Evolutionary conservation across 2,888 invertebrate genomes (phyloP).

Genomic region (Listrodromus nycthemerus): DNA sequence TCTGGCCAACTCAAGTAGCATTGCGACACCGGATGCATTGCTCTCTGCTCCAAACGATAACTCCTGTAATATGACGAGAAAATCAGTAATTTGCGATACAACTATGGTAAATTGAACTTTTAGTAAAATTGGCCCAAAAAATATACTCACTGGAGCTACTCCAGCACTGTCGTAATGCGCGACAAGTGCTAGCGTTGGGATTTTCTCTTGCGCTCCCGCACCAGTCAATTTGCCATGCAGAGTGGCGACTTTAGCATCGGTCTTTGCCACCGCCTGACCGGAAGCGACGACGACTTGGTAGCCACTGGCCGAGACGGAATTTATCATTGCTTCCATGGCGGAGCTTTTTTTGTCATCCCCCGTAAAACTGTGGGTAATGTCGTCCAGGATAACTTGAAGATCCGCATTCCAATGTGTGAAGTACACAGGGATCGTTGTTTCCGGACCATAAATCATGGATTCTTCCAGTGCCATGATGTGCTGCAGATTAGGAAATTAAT

Average conservation of each 20-base stretch:
- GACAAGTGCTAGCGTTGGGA: slow-evolving; percentile 95
- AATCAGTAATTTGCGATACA: not conserved
- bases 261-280: slow-evolving; percentile 88
- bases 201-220: slow-evolving; percentile 88
- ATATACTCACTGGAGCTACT: slow-evolving; percentile 92
- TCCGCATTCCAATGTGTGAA: slow-evolving; percentile 92
- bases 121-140: too few species aligned
- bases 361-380: slow-evolving; percentile 89
- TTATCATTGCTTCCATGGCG: slow-evolving; percentile 93
- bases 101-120: too few species aligned
- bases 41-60: slow-evolving; percentile 96
- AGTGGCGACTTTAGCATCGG: slow-evolving; percentile 94
- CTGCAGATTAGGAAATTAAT: slow-evolving; percentile 83
- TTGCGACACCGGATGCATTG: slow-evolving; percentile 95
- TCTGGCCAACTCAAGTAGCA: slow-evolving; percentile 94
- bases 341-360: slow-evolving; percentile 91
- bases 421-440: slow-evolving; percentile 94
- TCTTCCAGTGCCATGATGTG: slow-evolving; percentile 92
- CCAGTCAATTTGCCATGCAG: slow-evolving; percentile 94
- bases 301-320: slow-evolving; percentile 96
- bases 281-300: slow-evolving; percentile 96
- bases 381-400: slow-evolving; percentile 90
- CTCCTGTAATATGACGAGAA: slow-evolving; percentile 87
- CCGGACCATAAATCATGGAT: slow-evolving; percentile 91
- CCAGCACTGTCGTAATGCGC: slow-evolving; percentile 97